Percentiles rank a stretch among this genome's conserved stretches.
phyloP scores from a whole-genome alignment of 2,113 vertebrate species.

The Coracopsis vasa region DNA sequence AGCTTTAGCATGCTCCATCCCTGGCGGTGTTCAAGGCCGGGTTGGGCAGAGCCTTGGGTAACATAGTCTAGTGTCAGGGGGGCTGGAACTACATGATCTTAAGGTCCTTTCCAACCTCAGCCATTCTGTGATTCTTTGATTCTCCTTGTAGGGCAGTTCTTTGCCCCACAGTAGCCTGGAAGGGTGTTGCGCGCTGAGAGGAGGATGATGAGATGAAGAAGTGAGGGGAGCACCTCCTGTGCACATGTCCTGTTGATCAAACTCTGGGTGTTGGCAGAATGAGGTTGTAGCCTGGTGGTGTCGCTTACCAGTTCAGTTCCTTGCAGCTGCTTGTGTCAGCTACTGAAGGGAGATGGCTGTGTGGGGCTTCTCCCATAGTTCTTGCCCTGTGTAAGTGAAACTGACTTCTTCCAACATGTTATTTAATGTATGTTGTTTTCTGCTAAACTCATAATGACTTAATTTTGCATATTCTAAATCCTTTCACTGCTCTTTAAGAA shows the following conservation, averaged over 20 bases:
- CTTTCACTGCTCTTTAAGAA: not conserved
- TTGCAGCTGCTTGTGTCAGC: not conserved
- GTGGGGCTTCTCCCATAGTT: not conserved
- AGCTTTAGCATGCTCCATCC: not conserved
- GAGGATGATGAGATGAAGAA: not conserved
- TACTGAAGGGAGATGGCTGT: not conserved
- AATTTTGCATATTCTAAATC: not conserved
- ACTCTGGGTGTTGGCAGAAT: slow-evolving; percentile 44
- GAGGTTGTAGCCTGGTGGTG: slow-evolving; percentile 21
- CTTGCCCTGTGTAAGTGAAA: not conserved
- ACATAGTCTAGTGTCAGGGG: not conserved
- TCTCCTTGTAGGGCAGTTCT: not conserved
- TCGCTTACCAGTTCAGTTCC: not conserved
- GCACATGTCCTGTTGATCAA: not conserved
- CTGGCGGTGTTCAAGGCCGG: not conserved
- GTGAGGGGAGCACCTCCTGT: not conserved
- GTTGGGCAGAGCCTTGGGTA: not conserved
- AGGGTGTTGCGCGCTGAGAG: not conserved
- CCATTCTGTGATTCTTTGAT: not conserved
- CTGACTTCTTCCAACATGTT: not conserved
- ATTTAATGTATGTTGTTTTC: not conserved
- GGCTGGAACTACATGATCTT: not conserved
- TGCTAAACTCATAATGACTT: not conserved
- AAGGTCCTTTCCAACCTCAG: not conserved
- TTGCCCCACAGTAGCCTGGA: not conserved